phyloP scores from a whole-genome alignment of 2,113 vertebrate genomes.

The Saguinus imperator region DNA sequence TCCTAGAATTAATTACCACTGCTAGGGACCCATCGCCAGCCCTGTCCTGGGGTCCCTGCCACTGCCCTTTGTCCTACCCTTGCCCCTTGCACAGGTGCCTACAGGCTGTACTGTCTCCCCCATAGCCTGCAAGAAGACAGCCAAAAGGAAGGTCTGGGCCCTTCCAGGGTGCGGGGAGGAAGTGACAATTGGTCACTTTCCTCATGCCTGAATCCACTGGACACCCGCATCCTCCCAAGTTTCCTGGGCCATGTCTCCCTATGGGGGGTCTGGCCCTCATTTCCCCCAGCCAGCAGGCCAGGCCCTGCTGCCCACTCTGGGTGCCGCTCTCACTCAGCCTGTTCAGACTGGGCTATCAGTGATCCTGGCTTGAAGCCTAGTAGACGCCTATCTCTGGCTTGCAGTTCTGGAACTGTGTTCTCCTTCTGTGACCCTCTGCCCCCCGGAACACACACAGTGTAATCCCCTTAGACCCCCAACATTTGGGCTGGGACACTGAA shows the following conservation, averaged over 20 bases:
- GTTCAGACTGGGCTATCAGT: too few species aligned
- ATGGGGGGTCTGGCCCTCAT: neutral
- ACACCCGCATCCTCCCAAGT: neutral
- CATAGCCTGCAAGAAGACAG: neutral
- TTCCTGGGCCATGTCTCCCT: neutral
- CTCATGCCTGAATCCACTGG: rapidly evolving
- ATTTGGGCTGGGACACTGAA: neutral
- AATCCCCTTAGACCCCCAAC: neutral
- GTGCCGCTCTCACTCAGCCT: neutral
- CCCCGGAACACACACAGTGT: too few species aligned
- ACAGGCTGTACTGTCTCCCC: too few species aligned
- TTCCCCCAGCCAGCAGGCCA: neutral
- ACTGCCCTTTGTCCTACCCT: neutral
- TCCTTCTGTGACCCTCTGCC: neutral
- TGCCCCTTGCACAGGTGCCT: too few species aligned
- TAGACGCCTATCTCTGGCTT: neutral
- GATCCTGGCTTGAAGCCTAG: too few species aligned
- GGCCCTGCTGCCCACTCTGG: neutral
- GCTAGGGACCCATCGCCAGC: neutral
- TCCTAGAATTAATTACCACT: neutral
- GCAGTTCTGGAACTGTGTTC: neutral
- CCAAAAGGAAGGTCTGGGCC: neutral
- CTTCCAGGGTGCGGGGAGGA: neutral
- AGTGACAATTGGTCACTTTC: neutral
- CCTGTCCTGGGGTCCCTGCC: neutral